Evolutionary conservation across 2,113 vertebrate genomes (phyloP), one percentile per base, ranked within the genome.

Genomic region (Lonchura striata): DNA sequence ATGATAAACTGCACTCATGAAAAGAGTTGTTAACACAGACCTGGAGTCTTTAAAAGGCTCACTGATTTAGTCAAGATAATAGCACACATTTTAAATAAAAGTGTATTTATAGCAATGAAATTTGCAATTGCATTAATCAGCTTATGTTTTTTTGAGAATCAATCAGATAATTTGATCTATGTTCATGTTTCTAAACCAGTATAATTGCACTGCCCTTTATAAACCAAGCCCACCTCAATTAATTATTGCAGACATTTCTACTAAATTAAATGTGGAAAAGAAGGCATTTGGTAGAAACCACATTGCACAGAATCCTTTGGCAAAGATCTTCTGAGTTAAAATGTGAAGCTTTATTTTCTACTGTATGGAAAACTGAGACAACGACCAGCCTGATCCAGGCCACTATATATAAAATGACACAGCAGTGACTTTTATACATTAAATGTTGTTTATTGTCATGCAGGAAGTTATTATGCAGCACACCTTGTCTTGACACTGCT

Each of bases 381-480:
- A 53, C 0, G 0, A 37, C 13, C 53, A 39, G 30, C 3, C 42
- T 82, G 54, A 76, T 57, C 50, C 35, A 66, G 27, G 35, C 10
- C 59, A 80, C 42, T 59, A 20, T 63, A 85, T 82, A 74, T 47
- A 65, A 87, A 88, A 65, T 25, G 24, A 35, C 35, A 77, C 7
- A 66, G n/a, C 19, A 87, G 59, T 86, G 91, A 82, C 54, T 82
- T 79, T 77, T 72, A 80, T 63, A 74, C 59, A 31, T 47, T 47
- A 91, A 94, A 50, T 22, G 19, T 46, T 79, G 25, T 82, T 91
- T 88, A 66, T 63, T 90, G 71, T 54, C 87, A 80, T 13, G 24
- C 27, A 70, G 52, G 52, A 88, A 54, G 47, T 41, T 50, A 85
- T 82, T 77, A 80, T 64, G 54, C 63, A 90, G 54, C 64, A 90